Evolutionary conservation across 1,140 invertebrate species (phyloP).

Genomic region (Rhopalosiphum padi): DNA sequence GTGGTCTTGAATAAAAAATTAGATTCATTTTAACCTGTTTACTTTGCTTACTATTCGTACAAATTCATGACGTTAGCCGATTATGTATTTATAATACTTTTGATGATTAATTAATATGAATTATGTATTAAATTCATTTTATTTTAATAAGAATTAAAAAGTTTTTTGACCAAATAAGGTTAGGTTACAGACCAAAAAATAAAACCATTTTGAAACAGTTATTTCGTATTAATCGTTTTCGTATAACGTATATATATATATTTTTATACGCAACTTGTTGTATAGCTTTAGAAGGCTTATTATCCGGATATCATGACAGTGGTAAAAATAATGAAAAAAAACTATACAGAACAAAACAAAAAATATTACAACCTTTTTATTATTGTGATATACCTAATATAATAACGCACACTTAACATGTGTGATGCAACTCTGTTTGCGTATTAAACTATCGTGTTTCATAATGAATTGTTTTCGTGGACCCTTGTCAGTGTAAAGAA

Average conservation of each 20-base stretch:
- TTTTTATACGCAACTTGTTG: no score
- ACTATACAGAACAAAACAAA: background rate
- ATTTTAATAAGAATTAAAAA: background rate
- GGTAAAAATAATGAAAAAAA: background rate
- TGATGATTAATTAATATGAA: background rate
- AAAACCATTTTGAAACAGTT: background rate
- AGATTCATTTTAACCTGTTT: background rate
- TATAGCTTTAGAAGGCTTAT: background rate
- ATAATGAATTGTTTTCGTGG: slow-evolving; percentile 24
- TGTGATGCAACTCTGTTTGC: background rate
- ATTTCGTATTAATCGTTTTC: no score
- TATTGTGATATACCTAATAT: background rate
- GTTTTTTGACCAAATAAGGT: background rate
- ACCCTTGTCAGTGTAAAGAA: background rate
- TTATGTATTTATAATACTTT: background rate
- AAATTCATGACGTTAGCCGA: background rate
- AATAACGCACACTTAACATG: background rate
- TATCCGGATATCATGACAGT: background rate
- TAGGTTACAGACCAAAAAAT: background rate
- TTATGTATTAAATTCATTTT: background rate
- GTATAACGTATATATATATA: no score
- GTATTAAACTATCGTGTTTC: background rate
- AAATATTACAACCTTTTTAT: background rate
- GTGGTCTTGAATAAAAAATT: background rate
- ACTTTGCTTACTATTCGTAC: no score